Base-by-base conservation (phyloP, 2,888 invertebrate genomes). In the Sinohyriopsis cumingii region DNA sequence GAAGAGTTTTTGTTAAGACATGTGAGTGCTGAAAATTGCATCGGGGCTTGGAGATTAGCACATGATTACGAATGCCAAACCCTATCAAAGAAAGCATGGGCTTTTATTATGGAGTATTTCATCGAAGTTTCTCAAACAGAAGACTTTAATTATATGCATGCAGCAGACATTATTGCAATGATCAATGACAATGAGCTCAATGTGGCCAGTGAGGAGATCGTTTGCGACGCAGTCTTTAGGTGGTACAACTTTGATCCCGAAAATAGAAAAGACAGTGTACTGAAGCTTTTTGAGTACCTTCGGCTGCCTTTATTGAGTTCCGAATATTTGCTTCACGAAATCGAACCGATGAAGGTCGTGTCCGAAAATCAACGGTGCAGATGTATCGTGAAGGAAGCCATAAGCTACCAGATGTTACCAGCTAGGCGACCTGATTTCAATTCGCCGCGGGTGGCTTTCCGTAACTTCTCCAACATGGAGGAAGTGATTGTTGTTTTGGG, bases 21-120 rank as follows among this genome's bases (percentile, higher is more conserved):
- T 69, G 91, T 97, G n/a, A 93, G 91, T 28, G 93, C 94, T 0
- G 93, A 93, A 76, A 97, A 96, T 89, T 95, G 95, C 87, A 93
- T 97, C 74, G 94, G 95, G 33, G 94, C 96, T 63, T 93, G 95
- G 93, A 93, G 93, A 83, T 96, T 96, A 90, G 95, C 96, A n/a
- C 93, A 93, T 81, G 92, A 93, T 69, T 93, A 94, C 81, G 94
- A 94, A 85, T 94, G 94, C 87, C 92, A 91, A 67, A 93, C 93
- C 70, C 91, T 96, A 59, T 93, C 94, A 82, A 91, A 92, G 25
- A 93, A 93, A 80, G 92, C 95, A 18, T 92, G 93, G 82, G 92
- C 92, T 85, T 95, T 93, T 84, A 90, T 95, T 61, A 93, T 96
- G 90, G 77, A 77, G 63, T 70, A 78, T 45, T 84, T 83, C 64